Evolutionary conservation across 2,113 vertebrate genomes (phyloP).

Genomic region (Periophthalmodon schlosseri): DNA sequence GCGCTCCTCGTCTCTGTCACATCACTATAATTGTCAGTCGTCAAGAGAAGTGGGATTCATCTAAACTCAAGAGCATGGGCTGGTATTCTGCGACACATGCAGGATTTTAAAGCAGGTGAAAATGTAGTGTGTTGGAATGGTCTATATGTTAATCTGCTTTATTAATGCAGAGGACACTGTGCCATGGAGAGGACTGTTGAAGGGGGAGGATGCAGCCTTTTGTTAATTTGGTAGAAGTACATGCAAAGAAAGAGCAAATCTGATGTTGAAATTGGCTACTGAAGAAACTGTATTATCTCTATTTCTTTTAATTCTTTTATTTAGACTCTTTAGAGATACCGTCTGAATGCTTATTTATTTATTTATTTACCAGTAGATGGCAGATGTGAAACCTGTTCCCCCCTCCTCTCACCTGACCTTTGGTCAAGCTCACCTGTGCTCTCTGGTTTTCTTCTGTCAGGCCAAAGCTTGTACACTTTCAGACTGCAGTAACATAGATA

Average conservation of each 20-base stretch:
- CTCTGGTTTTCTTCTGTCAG: too few species aligned
- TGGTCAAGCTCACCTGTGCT: too few species aligned
- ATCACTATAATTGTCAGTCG: conserved; percentile 34
- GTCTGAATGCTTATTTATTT: too few species aligned
- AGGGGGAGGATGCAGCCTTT: not conserved
- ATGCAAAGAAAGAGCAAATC: not conserved
- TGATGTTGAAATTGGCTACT: not conserved
- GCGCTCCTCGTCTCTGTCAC: conserved; percentile 32
- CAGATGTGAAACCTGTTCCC: too few species aligned
- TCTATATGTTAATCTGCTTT: conserved; percentile 22
- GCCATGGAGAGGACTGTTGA: not conserved
- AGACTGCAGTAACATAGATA: too few species aligned
- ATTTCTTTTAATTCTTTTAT: too few species aligned
- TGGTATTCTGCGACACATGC: conserved; percentile 3
- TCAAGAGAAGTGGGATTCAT: conserved; percentile 23
- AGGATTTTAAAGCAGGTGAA: conserved; percentile 24
- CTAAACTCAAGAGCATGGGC: conserved; percentile 21
- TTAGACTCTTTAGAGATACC: too few species aligned
- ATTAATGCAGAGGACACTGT: conserved; percentile 4
- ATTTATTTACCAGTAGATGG: too few species aligned
- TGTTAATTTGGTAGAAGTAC: not conserved
- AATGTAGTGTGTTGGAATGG: conserved; percentile 6
- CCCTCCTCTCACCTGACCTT: too few species aligned
- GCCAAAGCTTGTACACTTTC: too few species aligned
- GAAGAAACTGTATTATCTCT: too few species aligned